Percentiles rank a stretch among this genome's conserved stretches.
phyloP scores from a whole-genome alignment of 2,113 vertebrate genomes.

The Zeus faber region DNA sequence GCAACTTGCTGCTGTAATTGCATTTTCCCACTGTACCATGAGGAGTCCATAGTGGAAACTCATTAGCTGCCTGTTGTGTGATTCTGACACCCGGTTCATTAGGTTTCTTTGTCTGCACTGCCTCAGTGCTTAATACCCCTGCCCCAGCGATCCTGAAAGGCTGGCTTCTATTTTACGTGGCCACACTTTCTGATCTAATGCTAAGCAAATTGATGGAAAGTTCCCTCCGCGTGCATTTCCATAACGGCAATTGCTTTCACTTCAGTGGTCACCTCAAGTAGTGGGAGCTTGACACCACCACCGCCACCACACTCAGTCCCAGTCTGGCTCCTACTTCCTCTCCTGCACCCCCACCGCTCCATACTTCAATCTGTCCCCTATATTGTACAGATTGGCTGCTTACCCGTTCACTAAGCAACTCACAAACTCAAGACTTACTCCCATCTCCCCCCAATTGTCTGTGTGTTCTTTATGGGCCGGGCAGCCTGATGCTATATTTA shows the following conservation, averaged over 20 bases:
- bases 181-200: constrained; percentile 28
- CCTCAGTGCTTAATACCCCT: constrained; percentile 19
- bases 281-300: not conserved
- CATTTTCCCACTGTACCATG: not conserved
- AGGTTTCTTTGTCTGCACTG: constrained; percentile 21
- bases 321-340: constrained; percentile 17
- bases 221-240: constrained; percentile 46
- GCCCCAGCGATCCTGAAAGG: not conserved
- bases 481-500: constrained; percentile 57
- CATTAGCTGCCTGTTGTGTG: constrained; percentile 5
- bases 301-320: not conserved
- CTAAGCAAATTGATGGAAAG: constrained; percentile 49
- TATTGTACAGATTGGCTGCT: no score
- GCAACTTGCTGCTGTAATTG: constrained; percentile 15
- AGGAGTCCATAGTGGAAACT: not conserved
- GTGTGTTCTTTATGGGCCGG: constrained; percentile 38
- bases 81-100: constrained; percentile 2
- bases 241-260: constrained; percentile 32
- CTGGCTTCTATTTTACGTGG: constrained; percentile 45
- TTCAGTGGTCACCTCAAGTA: constrained; percentile 14
- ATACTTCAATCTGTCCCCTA: no score
- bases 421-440: no score
- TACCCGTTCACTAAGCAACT: no score
- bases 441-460: constrained; percentile 22
- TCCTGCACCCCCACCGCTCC: constrained; percentile 15